Evolutionary conservation across 2,888 invertebrate genomes (phyloP).

Genomic region (Pilophorus perplexus): DNA sequence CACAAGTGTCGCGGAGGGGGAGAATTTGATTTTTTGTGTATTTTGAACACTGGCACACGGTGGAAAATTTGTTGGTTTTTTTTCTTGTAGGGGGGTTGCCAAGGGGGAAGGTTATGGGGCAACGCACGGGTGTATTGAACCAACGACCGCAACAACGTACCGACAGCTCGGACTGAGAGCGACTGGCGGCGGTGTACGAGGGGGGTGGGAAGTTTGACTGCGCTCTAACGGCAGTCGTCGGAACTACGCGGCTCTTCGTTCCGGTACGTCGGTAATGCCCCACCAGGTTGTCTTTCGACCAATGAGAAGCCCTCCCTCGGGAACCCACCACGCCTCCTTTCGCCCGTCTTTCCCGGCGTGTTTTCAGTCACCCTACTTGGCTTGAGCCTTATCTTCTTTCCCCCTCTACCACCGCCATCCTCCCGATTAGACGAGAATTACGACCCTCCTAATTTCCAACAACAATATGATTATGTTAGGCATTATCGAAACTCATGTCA

Average conservation of each 20-base stretch:
- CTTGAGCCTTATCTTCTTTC: conserved; percentile 8
- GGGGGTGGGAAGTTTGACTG: conserved; percentile 38
- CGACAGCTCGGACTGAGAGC: conserved; percentile 43
- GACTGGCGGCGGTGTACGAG: conserved; percentile 42
- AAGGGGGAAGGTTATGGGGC: no score
- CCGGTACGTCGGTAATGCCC: conserved; percentile 15
- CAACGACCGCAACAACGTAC: no score
- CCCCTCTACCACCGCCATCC: neutral
- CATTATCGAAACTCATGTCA: conserved; percentile 25
- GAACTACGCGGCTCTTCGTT: conserved; percentile 9
- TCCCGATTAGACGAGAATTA: conserved; percentile 12
- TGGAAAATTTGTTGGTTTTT: no score
- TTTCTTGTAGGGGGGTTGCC: no score
- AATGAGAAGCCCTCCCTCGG: conserved; percentile 34
- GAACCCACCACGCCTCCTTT: conserved; percentile 34
- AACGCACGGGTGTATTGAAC: no score
- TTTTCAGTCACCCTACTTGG: conserved; percentile 22
- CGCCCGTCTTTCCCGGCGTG: conserved; percentile 3
- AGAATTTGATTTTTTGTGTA: neutral
- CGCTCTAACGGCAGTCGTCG: conserved; percentile 37
- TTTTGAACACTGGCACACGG: conserved; percentile 13
- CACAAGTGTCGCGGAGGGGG: neutral
- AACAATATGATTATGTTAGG: conserved; percentile 32
- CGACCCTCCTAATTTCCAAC: conserved; percentile 30
- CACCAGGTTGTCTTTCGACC: conserved; percentile 30